These are phyloP conservation scores for Nomada ferruginata DNA, from an alignment of 2,888 invertebrate genomes.

Conservation along the genomic window DNA sequence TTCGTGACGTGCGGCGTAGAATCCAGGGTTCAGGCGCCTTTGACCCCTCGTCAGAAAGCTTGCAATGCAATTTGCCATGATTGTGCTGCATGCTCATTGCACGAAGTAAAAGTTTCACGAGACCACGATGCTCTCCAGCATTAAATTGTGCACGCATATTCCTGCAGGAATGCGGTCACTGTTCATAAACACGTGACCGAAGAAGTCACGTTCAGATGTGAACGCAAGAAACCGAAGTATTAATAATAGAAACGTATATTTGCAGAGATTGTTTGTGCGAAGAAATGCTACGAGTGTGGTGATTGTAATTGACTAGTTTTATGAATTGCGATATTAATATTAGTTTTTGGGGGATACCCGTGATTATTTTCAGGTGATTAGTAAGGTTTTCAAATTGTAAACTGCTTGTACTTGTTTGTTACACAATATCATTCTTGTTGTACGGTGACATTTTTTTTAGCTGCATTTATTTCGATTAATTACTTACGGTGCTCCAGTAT, in stretches of 20 bases:
- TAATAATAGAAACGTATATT: background rate
- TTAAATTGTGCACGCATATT: background rate
- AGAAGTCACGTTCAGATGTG: background rate
- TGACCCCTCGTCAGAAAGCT: background rate
- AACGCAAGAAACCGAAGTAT: no score
- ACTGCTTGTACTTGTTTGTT: no score
- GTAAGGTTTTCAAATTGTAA: no score
- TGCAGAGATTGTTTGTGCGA: background rate
- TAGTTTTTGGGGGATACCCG: no score
- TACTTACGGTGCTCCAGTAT: no score
- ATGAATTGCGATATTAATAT: no score
- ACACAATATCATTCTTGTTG: no score
- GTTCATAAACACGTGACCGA: background rate
- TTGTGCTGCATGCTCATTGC: background rate
- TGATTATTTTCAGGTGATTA: no score
- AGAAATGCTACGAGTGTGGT: background rate
- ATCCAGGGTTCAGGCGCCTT: slow-evolving; percentile 7
- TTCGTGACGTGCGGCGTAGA: background rate
- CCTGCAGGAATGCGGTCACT: background rate
- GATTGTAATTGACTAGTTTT: no score
- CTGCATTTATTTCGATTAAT: no score
- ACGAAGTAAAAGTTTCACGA: slow-evolving; percentile 16
- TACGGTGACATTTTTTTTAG: no score
- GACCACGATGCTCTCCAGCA: background rate
- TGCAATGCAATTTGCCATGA: slow-evolving; percentile 8